These are phyloP conservation scores for Halcyon senegalensis DNA, from an alignment of 2,113 vertebrate genomes.

Conservation along the genomic window DNA sequence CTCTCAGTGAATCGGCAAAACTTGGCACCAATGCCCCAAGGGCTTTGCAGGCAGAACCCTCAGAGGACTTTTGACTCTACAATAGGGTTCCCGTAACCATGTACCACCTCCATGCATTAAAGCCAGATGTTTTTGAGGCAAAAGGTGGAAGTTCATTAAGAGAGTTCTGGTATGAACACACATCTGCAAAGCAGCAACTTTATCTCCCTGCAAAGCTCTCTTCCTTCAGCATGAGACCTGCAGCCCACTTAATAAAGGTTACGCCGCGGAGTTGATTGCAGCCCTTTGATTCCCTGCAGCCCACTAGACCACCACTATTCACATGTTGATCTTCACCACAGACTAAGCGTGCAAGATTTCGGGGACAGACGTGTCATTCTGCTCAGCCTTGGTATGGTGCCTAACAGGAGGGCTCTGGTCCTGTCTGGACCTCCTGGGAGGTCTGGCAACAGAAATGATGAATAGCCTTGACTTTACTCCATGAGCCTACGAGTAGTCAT, in stretches of 20 bases:
- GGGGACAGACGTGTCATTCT: not conserved
- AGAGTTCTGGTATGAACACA: not conserved
- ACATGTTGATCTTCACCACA: not conserved
- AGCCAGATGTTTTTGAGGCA: conserved; percentile 32
- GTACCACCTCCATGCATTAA: not conserved
- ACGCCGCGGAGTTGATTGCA: not conserved
- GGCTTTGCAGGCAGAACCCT: not conserved
- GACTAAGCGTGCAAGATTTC: not conserved
- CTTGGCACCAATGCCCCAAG: not conserved
- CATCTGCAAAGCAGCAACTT: conserved; percentile 27
- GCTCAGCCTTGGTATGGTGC: not conserved
- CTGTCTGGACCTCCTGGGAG: not conserved
- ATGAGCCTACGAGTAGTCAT: not conserved
- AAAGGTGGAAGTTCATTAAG: conserved; percentile 39
- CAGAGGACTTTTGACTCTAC: not conserved
- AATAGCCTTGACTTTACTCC: not conserved
- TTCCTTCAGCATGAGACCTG: not conserved
- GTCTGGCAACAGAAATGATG: not conserved
- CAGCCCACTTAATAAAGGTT: not conserved
- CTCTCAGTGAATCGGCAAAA: not conserved
- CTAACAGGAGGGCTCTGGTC: not conserved
- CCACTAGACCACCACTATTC: not conserved
- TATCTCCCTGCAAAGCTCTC: conserved; percentile 38
- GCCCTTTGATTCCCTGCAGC: not conserved
- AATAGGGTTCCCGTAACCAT: not conserved